Evolutionary conservation across 2,113 vertebrate species (phyloP).

Genomic region (Sturnira hondurensis): DNA sequence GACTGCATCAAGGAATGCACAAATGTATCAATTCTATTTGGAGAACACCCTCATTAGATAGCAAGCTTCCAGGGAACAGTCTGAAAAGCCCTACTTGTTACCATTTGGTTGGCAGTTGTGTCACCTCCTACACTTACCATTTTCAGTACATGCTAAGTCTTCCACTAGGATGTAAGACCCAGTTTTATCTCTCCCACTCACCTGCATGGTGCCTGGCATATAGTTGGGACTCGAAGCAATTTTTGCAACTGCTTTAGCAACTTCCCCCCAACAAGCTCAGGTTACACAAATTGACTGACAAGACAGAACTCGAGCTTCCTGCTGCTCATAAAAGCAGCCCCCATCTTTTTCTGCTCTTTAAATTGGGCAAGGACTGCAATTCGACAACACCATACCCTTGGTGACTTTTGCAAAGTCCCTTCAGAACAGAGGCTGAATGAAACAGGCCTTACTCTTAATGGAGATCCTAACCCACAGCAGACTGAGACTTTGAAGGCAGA

Average conservation of each 20-base stretch:
- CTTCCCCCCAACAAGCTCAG: neutral
- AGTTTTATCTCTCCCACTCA: neutral
- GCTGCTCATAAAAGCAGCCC: neutral
- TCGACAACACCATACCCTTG: neutral
- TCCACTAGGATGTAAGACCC: neutral
- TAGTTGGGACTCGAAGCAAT: neutral
- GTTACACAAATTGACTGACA: neutral
- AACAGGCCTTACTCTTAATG: neutral
- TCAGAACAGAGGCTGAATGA: neutral
- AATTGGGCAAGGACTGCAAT: neutral
- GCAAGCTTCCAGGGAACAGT: neutral
- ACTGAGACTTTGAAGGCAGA: slow-evolving; percentile 12
- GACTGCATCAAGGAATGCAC: neutral
- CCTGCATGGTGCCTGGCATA: neutral
- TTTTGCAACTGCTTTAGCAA: neutral
- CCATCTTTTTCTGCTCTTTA: neutral
- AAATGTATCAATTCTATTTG: neutral
- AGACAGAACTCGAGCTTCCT: neutral
- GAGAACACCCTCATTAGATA: neutral
- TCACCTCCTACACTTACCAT: neutral
- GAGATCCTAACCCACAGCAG: neutral
- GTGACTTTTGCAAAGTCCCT: neutral
- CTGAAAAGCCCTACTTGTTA: neutral
- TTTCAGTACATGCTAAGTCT: neutral
- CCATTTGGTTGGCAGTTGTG: neutral